Evolutionary conservation across 1,140 invertebrate species (phyloP).

Genomic region (Parasteatoda tepidariorum): DNA sequence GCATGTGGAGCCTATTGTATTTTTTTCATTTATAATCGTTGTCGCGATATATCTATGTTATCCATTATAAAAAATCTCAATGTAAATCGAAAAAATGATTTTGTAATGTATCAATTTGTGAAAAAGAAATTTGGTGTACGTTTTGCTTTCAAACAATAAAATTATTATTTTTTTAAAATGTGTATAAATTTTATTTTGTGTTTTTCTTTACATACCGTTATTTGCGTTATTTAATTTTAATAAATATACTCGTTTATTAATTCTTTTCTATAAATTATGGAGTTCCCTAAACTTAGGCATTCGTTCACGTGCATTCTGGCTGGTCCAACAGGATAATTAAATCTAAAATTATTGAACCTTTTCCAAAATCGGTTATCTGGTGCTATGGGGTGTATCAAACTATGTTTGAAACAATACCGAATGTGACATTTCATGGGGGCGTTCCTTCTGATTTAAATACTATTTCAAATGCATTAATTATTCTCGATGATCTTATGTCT

Average conservation of each 20-base stretch:
- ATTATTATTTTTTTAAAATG: neutral
- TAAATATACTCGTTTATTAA: neutral
- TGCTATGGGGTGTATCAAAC: neutral
- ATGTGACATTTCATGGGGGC: neutral
- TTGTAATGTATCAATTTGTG: neutral
- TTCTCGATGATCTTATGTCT: conserved; percentile 3
- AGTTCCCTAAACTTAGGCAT: neutral
- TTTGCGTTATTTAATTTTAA: neutral
- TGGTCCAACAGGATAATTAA: neutral
- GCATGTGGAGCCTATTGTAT: neutral
- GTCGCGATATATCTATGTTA: neutral
- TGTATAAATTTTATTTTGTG: neutral
- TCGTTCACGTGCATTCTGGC: neutral
- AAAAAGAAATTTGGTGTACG: conserved; percentile 14
- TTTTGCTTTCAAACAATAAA: conserved; percentile 10
- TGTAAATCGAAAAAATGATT: conserved; percentile 5
- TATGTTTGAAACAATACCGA: neutral
- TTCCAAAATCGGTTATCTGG: neutral
- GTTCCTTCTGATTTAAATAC: neutral
- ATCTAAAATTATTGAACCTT: neutral
- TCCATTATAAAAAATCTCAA: neutral
- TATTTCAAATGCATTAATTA: neutral
- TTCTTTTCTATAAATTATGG: neutral
- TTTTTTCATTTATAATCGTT: conserved; percentile 1
- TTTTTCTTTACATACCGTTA: neutral